These are phyloP conservation scores for Erpetoichthys calabaricus DNA, from an alignment of 2,797 vertebrate genomes.

Conservation along the genomic window DNA sequence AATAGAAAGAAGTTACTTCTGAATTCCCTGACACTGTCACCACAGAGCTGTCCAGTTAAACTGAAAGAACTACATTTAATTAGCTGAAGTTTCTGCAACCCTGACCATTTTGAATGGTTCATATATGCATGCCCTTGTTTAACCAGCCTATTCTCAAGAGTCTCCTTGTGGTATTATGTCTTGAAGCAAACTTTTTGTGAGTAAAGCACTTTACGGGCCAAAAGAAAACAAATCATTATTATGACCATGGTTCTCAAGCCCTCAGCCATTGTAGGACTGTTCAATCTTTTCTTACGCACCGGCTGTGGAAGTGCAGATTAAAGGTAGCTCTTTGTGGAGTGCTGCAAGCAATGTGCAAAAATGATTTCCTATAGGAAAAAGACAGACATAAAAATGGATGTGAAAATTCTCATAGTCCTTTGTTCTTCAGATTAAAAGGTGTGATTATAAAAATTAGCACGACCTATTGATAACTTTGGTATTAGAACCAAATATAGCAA, in stretches of 20 bases:
- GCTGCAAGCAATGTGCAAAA: constrained; percentile 20
- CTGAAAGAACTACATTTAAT: constrained; percentile 29
- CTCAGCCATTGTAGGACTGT: background rate
- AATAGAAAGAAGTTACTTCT: background rate
- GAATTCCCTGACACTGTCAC: background rate
- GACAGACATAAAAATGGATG: constrained; percentile 22
- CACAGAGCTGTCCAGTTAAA: constrained; percentile 5
- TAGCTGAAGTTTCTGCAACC: constrained; percentile 38
- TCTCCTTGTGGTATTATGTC: constrained; percentile 28
- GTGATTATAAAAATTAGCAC: constrained; percentile 54
- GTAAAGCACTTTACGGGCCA: constrained; percentile 29
- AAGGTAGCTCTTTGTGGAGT: constrained; percentile 15
- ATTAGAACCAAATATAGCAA: constrained; percentile 45
- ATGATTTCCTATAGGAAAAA: constrained; percentile 37
- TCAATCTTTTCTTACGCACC: constrained; percentile 23
- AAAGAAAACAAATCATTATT: constrained; percentile 29
- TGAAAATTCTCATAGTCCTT: background rate
- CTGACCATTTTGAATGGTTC: constrained; percentile 28
- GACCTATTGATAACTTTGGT: constrained; percentile 34
- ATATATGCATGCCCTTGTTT: constrained; percentile 27
- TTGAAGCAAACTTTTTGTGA: constrained; percentile 33
- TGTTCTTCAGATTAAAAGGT: constrained; percentile 7
- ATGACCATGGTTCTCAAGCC: constrained; percentile 13
- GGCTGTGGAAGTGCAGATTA: constrained; percentile 20
- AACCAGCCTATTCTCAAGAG: constrained; percentile 30